Percentiles rank a stretch among this genome's conserved stretches.
These are phyloP conservation scores for Phalacrocorax brasilianus DNA, from an alignment of 2,113 vertebrate genomes.

Conservation along the genomic window DNA sequence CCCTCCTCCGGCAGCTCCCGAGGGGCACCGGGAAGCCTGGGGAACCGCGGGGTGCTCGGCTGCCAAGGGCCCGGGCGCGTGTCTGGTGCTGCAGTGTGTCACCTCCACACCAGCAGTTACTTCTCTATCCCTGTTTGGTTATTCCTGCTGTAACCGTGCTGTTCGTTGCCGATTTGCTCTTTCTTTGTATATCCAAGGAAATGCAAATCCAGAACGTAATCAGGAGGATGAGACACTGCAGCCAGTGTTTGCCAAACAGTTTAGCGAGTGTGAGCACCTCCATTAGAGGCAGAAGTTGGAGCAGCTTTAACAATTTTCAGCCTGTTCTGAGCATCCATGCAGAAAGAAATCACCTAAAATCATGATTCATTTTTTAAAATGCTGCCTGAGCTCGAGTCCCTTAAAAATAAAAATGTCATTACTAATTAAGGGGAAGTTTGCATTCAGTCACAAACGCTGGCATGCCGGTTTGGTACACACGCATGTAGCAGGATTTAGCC, in stretches of 20 bases:
- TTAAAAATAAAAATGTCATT: background rate
- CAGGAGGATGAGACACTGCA: background rate
- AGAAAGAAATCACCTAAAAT: constrained; percentile 22
- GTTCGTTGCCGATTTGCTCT: background rate
- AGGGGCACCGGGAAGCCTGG: fast-evolving
- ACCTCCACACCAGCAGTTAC: background rate
- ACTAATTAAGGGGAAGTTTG: background rate
- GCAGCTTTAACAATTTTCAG: background rate
- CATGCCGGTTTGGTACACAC: background rate
- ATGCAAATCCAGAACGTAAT: background rate
- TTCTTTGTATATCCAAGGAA: background rate
- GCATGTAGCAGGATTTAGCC: background rate
- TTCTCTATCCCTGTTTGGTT: background rate
- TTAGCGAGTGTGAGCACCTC: background rate
- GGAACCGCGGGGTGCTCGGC: background rate
- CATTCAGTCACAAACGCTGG: background rate
- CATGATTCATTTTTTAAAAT: background rate
- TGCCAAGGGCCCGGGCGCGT: background rate
- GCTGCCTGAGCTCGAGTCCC: background rate
- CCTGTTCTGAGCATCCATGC: background rate
- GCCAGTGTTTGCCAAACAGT: background rate
- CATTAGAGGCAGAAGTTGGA: background rate
- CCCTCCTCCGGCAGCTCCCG: background rate
- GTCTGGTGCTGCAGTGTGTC: background rate
- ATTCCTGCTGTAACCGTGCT: background rate